Percentiles rank a stretch among this genome's conserved stretches.
phyloP scores from a whole-genome alignment of 2,797 vertebrate genomes.

The Glossophaga mutica region DNA sequence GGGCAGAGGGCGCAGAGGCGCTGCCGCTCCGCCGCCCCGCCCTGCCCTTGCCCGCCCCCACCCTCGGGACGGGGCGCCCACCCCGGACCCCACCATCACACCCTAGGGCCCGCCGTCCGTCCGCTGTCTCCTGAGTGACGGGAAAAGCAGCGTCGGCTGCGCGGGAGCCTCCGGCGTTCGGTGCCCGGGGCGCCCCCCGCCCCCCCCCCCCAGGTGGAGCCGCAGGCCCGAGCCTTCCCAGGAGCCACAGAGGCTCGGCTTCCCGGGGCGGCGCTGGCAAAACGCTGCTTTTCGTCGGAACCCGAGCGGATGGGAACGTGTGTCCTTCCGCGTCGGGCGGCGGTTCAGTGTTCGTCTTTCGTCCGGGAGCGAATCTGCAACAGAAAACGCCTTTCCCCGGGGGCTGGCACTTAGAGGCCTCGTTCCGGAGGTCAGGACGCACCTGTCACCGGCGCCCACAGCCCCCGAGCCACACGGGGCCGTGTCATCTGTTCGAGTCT shows the following conservation, averaged over 20 bases:
- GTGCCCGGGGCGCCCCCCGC: not conserved
- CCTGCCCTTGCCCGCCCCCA: too few species aligned
- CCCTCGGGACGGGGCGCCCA: not conserved
- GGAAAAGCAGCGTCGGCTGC: rapidly evolving
- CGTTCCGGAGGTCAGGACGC: not conserved
- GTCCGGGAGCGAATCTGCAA: conserved; percentile 22
- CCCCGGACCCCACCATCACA: rapidly evolving
- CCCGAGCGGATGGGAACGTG: not conserved
- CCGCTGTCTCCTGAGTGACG: rapidly evolving
- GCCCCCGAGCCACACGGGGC: not conserved
- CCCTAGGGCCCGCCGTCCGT: rapidly evolving
- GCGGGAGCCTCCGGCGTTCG: not conserved
- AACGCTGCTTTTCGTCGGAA: not conserved
- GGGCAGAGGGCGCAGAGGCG: too few species aligned
- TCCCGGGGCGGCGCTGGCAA: not conserved
- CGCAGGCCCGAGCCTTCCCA: rapidly evolving
- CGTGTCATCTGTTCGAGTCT: too few species aligned
- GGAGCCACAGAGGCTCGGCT: not conserved
- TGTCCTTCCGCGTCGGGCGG: not conserved
- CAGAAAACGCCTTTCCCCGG: conserved; percentile 22
- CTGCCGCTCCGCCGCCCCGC: rapidly evolving
- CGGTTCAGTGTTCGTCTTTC: not conserved
- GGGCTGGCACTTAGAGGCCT: not conserved
- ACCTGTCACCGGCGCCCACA: not conserved
- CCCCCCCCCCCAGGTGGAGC: rapidly evolving